Base-by-base conservation (phyloP, 2,888 invertebrate species). In the Glomeris marginata region DNA sequence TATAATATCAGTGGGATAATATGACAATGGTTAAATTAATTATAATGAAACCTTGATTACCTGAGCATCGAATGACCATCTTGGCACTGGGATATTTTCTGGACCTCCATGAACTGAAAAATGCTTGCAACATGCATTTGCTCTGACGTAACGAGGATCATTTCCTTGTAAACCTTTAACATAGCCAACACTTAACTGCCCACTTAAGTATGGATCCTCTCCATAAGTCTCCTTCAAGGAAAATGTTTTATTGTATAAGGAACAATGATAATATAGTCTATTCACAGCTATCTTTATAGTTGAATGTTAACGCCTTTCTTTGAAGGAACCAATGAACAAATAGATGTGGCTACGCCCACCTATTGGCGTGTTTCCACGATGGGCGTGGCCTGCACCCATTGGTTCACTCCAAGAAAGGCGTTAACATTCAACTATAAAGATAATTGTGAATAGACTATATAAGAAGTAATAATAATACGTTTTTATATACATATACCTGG, bases 41-140 rank as follows among this genome's bases (percentile, higher is more conserved):
- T 28, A 28, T 28, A 5, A 8, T 8, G 8, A 28, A 8, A 28
- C 8, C 28, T 28, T 8, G 28, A 28, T 45, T 47, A 49, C 50
- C 50, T 36, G 37, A 11, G 52, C 48, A 33, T 52, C 48, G 45
- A 52, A 52, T 6, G 11, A 10, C 3, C 42, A 49, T 28, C 52
- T 35, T 16, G 48, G 22, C 18, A 42, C 43, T n/a, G 52, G 52
- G 28, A 49, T 50, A 22, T 52, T 49, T 40, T 52, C 52, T n/a
- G 52, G 52, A 42, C 52, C 52, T 22, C 45, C 33, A 20, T 52
- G 38, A 18, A 40, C 52, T n/a, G 36, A 43, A 15, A 52, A 52
- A 41, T 52, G 52, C 28, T 52, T 52, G 41, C 52, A 52, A n/a
- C 48, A 43, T 10, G 52, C 52, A 18, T 49, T 52, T 15, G 52